A percentile compares a stretch with the other conserved stretches of the same genome.
phyloP scores from a whole-genome alignment of 2,797 vertebrate species.

The Coregonus ussuriensis region DNA sequence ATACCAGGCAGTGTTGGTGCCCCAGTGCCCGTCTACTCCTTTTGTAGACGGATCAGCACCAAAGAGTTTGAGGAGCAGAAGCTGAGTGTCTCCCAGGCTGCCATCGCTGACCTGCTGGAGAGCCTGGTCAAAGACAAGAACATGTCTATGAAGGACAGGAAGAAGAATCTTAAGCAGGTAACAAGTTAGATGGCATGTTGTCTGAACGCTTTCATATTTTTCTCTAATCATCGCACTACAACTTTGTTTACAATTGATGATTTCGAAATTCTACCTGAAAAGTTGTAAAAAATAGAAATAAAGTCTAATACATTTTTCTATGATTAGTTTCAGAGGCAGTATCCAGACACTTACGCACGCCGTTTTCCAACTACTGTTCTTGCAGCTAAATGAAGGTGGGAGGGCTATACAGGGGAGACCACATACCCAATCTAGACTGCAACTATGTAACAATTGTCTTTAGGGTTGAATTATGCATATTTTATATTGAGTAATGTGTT shows the following conservation, averaged over 20 bases:
- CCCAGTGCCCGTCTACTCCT: constrained; percentile 80
- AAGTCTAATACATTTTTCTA: not conserved
- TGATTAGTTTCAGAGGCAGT: constrained; percentile 93
- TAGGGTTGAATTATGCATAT: not conserved
- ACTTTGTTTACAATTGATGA: no score
- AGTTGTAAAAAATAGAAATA: no score
- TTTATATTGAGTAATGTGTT: not conserved
- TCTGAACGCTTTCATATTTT: no score
- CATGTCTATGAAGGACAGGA: constrained; percentile 86
- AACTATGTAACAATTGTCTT: not conserved
- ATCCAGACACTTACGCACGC: constrained; percentile 88
- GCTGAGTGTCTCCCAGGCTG: constrained; percentile 85
- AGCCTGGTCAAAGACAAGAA: constrained; percentile 84
- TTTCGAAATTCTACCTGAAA: no score
- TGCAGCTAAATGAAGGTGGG: not conserved
- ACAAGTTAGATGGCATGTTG: not conserved
- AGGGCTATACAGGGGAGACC: not conserved
- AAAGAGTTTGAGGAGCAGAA: constrained; percentile 93
- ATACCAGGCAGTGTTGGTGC: constrained; percentile 41
- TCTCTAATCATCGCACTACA: no score
- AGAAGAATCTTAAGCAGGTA: constrained; percentile 93
- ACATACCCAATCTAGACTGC: not conserved
- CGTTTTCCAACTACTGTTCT: constrained; percentile 76
- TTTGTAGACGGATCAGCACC: constrained; percentile 90
- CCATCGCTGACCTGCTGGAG: constrained; percentile 91